A percentile compares a stretch with the other conserved stretches of the same genome.
These are phyloP conservation scores for Coracias cyanogaster DNA, from an alignment of 2,797 vertebrate genomes.

Conservation along the genomic window DNA sequence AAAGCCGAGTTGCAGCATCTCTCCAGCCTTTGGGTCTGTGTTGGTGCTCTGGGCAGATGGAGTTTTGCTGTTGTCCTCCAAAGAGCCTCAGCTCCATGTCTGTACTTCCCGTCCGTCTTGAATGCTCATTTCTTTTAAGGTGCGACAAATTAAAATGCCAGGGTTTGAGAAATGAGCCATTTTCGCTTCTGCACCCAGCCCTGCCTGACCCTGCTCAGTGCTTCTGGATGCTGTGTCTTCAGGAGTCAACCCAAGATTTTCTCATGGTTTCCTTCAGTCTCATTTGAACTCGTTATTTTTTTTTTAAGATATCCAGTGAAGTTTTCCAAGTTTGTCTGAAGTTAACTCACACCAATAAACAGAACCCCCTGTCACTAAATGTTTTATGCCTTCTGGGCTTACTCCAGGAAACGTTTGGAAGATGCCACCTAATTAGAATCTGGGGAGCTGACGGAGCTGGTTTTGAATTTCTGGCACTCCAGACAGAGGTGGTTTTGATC, in stretches of 20 bases:
- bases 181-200: not conserved
- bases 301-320: not conserved
- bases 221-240: not conserved
- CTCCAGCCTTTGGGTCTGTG: not conserved
- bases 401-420: slow-evolving; percentile 16
- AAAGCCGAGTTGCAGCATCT: not conserved
- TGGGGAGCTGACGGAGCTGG: slow-evolving; percentile 79
- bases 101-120: fast-evolving
- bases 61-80: not conserved
- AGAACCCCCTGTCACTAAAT: not conserved
- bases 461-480: slow-evolving; percentile 75
- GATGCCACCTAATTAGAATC: slow-evolving; percentile 85
- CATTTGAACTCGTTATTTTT: not conserved
- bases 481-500: slow-evolving; percentile 85
- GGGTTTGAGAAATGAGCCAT: not conserved
- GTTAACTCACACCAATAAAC: not conserved
- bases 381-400: slow-evolving; percentile 32
- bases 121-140: not conserved
- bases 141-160: not conserved
- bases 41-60: not conserved
- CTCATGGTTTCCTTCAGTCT: not conserved
- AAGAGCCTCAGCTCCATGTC: not conserved
- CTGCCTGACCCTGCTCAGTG: not conserved
- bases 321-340: slow-evolving; percentile 17
- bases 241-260: not conserved